Evolutionary conservation across 1,140 invertebrate species (phyloP).

Genomic region (silkworm (Bombyx mori)): DNA sequence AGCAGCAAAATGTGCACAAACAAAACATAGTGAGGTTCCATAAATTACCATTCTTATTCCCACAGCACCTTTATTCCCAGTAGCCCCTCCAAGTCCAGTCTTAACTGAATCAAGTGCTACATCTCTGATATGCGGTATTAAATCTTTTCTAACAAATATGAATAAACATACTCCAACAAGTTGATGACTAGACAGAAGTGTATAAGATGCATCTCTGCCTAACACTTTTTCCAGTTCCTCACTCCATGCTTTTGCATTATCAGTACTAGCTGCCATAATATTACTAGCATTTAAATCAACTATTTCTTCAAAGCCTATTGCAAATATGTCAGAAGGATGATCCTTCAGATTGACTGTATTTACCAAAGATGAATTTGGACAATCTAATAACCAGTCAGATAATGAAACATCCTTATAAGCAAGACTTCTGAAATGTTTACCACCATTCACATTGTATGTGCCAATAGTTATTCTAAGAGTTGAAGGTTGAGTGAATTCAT

Average conservation of each 20-base stretch:
- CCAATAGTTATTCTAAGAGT: slow-evolving; percentile 88
- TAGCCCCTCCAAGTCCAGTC: slow-evolving; percentile 96
- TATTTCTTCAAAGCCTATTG: slow-evolving; percentile 99
- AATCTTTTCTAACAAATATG: slow-evolving; percentile 90
- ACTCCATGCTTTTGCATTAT: slow-evolving; percentile 97
- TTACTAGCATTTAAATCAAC: slow-evolving; percentile 99
- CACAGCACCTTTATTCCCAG: slow-evolving; percentile 97
- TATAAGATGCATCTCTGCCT: slow-evolving; percentile 90
- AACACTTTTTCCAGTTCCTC: slow-evolving; percentile 94
- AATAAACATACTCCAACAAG: slow-evolving; percentile 98
- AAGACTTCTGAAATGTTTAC: slow-evolving; percentile 97
- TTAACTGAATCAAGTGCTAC: slow-evolving; percentile 96
- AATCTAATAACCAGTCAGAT: slow-evolving; percentile 95
- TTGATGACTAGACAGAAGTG: slow-evolving; percentile 95
- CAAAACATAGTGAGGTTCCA: slow-evolving; percentile 95
- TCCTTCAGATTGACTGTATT: slow-evolving; percentile 71
- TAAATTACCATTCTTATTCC: slow-evolving; percentile 93
- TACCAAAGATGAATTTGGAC: slow-evolving; percentile 72
- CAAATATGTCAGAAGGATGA: slow-evolving; percentile 91
- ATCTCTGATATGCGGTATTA: slow-evolving; percentile 90
- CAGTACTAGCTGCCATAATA: slow-evolving; percentile 96
- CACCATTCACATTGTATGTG: slow-evolving; percentile 99
- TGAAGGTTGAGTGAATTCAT: slow-evolving; percentile 84
- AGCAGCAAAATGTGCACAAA: slow-evolving; percentile 99
- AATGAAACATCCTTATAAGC: slow-evolving; percentile 95